phyloP scores from a whole-genome alignment of 2,888 invertebrate genomes.

The Dysmachus trigonus region DNA sequence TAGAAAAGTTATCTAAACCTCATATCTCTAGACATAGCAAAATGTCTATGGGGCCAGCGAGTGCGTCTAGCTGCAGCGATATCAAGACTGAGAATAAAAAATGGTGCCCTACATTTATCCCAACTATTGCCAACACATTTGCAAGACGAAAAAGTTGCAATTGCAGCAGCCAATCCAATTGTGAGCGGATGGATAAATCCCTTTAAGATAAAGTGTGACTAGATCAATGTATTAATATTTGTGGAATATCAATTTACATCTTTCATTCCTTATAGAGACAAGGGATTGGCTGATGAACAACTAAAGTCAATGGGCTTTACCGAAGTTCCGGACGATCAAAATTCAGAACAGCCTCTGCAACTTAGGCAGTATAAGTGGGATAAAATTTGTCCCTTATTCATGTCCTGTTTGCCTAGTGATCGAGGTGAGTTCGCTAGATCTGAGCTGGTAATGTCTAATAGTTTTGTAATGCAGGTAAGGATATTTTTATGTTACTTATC shows the following conservation, averaged over 20 bases:
- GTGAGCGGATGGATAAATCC: constrained; percentile 86
- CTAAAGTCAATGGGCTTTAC: constrained; percentile 47
- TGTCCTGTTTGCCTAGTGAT: constrained; percentile 68
- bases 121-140: constrained; percentile 78
- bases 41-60: constrained; percentile 71
- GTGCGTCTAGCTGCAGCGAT: constrained; percentile 80
- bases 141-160: constrained; percentile 74
- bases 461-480: constrained; percentile 69
- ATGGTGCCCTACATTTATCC: constrained; percentile 74
- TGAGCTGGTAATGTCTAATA: constrained; percentile 67
- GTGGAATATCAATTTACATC: background rate
- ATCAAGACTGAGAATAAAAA: constrained; percentile 78
- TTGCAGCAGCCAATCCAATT: constrained; percentile 66
- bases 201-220: constrained; percentile 70
- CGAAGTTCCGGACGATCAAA: constrained; percentile 51
- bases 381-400: constrained; percentile 66
- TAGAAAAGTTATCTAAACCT: background rate
- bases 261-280: constrained; percentile 53
- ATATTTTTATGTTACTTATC: background rate
- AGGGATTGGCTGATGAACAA: constrained; percentile 38
- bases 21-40: constrained; percentile 67
- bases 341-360: constrained; percentile 51
- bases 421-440: constrained; percentile 69
- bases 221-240: constrained; percentile 51
- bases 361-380: constrained; percentile 62